Base-by-base conservation (phyloP, 2,113 vertebrate genomes). In the Procavia capensis region DNA sequence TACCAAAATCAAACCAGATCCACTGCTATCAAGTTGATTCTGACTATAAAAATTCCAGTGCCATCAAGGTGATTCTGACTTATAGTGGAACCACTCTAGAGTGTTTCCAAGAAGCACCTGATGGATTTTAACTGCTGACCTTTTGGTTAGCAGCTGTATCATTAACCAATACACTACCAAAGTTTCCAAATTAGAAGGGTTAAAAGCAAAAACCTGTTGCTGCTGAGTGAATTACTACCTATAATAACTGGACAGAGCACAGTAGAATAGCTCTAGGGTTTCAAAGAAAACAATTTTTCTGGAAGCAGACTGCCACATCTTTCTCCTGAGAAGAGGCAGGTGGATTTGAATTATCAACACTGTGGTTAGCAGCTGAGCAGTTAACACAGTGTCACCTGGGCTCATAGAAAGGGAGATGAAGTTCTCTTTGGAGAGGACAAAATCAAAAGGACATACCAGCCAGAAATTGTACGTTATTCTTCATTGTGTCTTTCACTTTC, bases 361-460 rank as follows among this genome's bases (percentile, higher is more conserved):
- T 70, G 17, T 20, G 20, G 20, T 61, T 24, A 25, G 22, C 59
- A 61, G 61, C 20, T 64, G 9, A 64, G 25, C 61, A 63, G 5
- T 9, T 68, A 36, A 31, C 34, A n/a, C 66, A 6, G n/a, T 29
- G 34, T n/a, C 34, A 70, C 68, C 68, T 20, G 68, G 68, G 50
- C 14, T 54, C 9, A 54, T 54, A 54, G 20, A 2, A 54, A 79
- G 25, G 4, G 1, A 6, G 8, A 61, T 91, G 22, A 27, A 94
- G 83, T 87, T 84, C 17, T 43, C 50, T 39, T 90, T 96, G 43
- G 43, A 63, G 19, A 92, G 43, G 24, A 85, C 84, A 63, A 88
- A 92, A 27, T 24, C 70, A 34, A 5, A 76, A 93, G 36, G 19
- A 87, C 70, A 27, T 91, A 17, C 6, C 14, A 43, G 3, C 2